Evolutionary conservation across 2,888 invertebrate genomes (phyloP).

Genomic region (Poecilobothrus nobilitatus): DNA sequence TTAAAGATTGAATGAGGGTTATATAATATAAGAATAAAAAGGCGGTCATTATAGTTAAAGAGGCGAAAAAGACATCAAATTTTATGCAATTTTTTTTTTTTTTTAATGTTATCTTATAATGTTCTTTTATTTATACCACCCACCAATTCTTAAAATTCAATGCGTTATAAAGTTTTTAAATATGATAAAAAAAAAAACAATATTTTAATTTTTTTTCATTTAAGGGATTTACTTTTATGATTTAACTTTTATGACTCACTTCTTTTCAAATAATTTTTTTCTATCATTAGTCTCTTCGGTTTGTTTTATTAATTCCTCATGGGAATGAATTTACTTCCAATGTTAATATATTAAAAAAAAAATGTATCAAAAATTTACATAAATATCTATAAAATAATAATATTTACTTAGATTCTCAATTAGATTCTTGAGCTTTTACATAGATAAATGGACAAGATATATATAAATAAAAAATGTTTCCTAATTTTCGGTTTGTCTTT

Average conservation of each 20-base stretch:
- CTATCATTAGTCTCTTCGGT: not conserved
- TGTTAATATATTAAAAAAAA: too few species aligned
- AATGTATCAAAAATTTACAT: too few species aligned
- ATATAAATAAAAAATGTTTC: too few species aligned
- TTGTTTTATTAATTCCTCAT: conserved; percentile 9
- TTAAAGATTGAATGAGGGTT: not conserved
- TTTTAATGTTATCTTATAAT: conserved; percentile 14
- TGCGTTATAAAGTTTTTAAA: not conserved
- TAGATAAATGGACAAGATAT: too few species aligned
- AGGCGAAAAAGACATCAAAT: conserved; percentile 23
- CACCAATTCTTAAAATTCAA: not conserved
- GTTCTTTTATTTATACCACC: not conserved
- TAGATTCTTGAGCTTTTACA: too few species aligned
- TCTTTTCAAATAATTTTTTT: conserved; percentile 7
- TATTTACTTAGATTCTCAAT: too few species aligned
- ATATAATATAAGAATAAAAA: not conserved
- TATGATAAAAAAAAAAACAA: not conserved
- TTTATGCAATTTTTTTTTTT: conserved; percentile 15
- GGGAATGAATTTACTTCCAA: conserved; percentile 14
- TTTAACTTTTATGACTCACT: conserved; percentile 8
- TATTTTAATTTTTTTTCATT: conserved; percentile 15
- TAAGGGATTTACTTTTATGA: conserved; percentile 9
- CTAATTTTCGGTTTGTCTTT: too few species aligned
- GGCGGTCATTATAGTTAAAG: conserved; percentile 16
- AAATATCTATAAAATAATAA: too few species aligned